Evolutionary conservation across 2,888 invertebrate genomes (phyloP).

Genomic region (Exephanes ischioxanthus): DNA sequence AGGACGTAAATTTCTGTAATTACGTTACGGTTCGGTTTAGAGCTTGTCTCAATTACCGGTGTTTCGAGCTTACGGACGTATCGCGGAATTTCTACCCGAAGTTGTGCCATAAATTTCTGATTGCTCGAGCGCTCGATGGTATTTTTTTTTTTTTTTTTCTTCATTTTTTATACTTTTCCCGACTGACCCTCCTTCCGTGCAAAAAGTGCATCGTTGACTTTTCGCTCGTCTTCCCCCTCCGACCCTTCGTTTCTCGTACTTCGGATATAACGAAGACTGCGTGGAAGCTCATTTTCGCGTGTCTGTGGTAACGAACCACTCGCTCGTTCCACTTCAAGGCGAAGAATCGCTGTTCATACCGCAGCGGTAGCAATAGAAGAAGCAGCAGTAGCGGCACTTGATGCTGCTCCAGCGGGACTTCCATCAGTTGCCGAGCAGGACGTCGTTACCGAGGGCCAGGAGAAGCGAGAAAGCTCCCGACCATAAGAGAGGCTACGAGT

Average conservation of each 20-base stretch:
- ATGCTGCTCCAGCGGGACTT: conserved; percentile 1
- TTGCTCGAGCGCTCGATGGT: neutral
- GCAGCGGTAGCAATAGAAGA: neutral
- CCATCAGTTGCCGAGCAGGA: neutral
- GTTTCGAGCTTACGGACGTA: neutral
- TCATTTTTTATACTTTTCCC: neutral
- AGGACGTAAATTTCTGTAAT: neutral
- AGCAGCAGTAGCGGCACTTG: conserved; percentile 6
- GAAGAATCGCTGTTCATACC: conserved; percentile 31
- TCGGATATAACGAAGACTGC: conserved; percentile 15
- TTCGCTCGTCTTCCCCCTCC: neutral
- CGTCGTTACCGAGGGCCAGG: conserved; percentile 17
- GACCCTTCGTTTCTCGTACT: neutral
- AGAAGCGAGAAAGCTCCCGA: conserved; percentile 28
- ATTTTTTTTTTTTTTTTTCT: neutral
- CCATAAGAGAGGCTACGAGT: conserved; percentile 6
- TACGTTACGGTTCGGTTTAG: neutral
- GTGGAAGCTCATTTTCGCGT: conserved; percentile 20
- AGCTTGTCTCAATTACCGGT: neutral
- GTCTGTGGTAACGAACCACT: conserved; percentile 49
- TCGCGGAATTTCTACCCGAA: neutral
- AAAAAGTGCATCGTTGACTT: conserved; percentile 1
- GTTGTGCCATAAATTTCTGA: neutral
- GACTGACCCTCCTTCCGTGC: neutral
- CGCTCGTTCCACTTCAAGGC: conserved; percentile 4